These are phyloP conservation scores for Caracal caracal DNA, from an alignment of 2,113 vertebrate genomes.

Conservation along the genomic window DNA sequence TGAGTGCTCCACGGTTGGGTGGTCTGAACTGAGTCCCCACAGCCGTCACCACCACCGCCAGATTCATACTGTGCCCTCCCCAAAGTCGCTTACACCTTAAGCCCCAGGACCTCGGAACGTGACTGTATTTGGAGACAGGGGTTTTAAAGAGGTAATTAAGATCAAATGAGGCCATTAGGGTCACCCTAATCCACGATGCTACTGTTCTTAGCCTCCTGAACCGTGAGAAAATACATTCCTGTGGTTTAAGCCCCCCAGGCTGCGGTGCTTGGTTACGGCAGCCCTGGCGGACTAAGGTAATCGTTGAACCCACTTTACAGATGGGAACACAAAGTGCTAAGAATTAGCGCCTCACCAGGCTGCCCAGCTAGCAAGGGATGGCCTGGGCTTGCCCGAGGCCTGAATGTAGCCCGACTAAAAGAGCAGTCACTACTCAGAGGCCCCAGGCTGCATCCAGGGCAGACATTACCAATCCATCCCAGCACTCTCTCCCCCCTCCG, in stretches of 20 bases:
- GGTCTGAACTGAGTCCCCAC: not conserved
- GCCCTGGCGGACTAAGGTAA: not conserved
- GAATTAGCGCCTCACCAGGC: not conserved
- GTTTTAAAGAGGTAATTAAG: not conserved
- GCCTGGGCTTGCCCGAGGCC: not conserved
- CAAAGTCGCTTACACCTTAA: not conserved
- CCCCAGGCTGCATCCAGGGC: not conserved
- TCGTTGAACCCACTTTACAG: not conserved
- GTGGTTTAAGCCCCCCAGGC: not conserved
- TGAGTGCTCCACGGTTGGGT: fast-evolving
- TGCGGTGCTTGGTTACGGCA: not conserved
- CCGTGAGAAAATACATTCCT: not conserved
- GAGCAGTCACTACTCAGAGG: not conserved
- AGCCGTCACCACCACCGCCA: too few relatives aligned
- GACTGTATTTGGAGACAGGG: not conserved
- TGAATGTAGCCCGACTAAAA: not conserved
- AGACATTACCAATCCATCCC: not conserved
- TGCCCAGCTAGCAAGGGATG: not conserved
- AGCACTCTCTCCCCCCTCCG: not conserved
- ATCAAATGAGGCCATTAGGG: not conserved
- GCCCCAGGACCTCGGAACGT: not conserved
- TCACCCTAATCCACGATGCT: fast-evolving
- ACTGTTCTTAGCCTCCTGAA: not conserved
- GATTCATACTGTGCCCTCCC: not conserved
- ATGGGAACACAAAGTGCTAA: not conserved